Conservation (phyloP, 1,140 invertebrate species). For the Drosophila grimshawi region DNA sequence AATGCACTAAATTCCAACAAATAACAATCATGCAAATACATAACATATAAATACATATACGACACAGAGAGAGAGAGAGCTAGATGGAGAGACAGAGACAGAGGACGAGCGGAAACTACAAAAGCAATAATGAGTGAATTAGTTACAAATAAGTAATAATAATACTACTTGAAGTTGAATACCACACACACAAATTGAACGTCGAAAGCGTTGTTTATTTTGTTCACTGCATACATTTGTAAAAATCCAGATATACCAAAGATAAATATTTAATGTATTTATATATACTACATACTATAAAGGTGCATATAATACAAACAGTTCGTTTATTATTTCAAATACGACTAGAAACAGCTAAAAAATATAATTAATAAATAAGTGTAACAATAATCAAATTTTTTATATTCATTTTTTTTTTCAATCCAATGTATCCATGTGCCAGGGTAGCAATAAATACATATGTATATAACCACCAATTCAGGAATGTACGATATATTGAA, state of each 20-base stretch:
- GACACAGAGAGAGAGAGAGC: neutral
- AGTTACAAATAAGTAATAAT: conserved; percentile 24
- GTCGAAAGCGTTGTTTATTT: conserved; percentile 31
- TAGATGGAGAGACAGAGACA: conserved; percentile 2
- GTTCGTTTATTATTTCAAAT: conserved; percentile 51
- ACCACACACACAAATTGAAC: neutral
- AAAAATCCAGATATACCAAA: conserved; percentile 59
- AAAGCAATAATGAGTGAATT: conserved; percentile 20
- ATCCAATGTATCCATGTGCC: conserved; percentile 29
- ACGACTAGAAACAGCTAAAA: conserved; percentile 67
- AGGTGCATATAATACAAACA: conserved; percentile 78
- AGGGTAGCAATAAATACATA: conserved; percentile 8
- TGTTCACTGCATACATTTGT: neutral
- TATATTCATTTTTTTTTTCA: neutral
- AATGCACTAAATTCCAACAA: conserved; percentile 19
- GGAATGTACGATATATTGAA: neutral
- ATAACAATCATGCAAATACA: conserved; percentile 49
- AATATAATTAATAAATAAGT: conserved; percentile 52
- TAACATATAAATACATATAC: conserved; percentile 36
- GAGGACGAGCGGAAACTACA: conserved; percentile 9
- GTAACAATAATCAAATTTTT: conserved; percentile 25
- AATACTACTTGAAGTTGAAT: conserved; percentile 2
- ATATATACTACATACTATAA: conserved; percentile 44
- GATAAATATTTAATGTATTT: conserved; percentile 32
- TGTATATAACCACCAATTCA: neutral